Evolutionary conservation across 2,113 vertebrate genomes (phyloP).

Genomic region (Amblyopsis rosae): DNA sequence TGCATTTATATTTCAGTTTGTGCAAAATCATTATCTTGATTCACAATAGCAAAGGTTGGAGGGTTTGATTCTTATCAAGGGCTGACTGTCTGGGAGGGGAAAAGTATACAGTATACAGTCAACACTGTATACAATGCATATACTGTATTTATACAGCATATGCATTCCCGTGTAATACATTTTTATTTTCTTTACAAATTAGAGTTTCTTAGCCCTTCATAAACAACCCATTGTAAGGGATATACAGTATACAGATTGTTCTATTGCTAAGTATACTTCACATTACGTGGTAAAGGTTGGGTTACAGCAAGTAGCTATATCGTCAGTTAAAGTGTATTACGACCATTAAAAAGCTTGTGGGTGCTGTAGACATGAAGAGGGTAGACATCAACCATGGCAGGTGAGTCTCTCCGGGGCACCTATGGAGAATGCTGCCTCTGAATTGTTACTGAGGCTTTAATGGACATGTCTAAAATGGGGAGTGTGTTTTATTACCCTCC

Average conservation of each 20-base stretch:
- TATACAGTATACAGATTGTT: no score
- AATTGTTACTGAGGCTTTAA: slow-evolving; percentile 10
- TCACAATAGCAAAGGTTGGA: slow-evolving; percentile 9
- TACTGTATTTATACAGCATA: background rate
- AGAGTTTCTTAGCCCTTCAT: background rate
- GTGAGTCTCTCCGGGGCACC: slow-evolving; percentile 11
- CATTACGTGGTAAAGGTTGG: no score
- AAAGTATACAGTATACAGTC: no score
- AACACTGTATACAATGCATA: no score
- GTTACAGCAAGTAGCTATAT: no score
- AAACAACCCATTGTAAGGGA: no score
- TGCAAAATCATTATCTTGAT: slow-evolving; percentile 44
- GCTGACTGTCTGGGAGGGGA: no score
- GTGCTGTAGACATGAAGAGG: no score
- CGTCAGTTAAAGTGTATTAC: no score
- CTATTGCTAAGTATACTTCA: no score
- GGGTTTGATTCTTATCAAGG: no score
- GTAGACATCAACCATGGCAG: background rate
- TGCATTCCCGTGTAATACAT: background rate
- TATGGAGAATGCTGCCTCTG: background rate
- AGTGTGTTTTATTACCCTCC: background rate
- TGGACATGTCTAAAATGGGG: slow-evolving; percentile 5
- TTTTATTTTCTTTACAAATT: background rate
- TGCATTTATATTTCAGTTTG: slow-evolving; percentile 24
- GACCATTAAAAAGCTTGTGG: no score